Evolutionary conservation across 2,888 invertebrate genomes (phyloP).

Genomic region (Gandaritis pyraliata): DNA sequence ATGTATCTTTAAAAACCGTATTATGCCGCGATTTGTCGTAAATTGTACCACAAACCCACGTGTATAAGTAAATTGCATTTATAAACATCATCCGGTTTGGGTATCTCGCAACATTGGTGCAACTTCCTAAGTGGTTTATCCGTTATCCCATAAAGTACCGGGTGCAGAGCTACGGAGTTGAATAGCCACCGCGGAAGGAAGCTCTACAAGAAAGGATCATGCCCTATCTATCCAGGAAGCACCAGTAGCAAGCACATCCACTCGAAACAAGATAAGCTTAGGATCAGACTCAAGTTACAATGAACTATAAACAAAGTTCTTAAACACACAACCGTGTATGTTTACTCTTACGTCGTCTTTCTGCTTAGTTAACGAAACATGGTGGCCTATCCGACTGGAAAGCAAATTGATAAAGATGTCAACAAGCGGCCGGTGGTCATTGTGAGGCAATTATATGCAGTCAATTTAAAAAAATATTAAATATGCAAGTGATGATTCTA

Average conservation of each 20-base stretch:
- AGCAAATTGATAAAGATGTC: constrained; percentile 44
- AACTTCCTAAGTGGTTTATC: constrained; percentile 74
- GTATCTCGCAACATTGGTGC: constrained; percentile 51
- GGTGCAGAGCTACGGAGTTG: constrained; percentile 42
- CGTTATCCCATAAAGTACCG: constrained; percentile 58
- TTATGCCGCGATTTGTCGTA: constrained; percentile 31
- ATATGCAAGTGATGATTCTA: constrained; percentile 2
- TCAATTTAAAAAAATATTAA: constrained; percentile 24
- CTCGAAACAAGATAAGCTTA: constrained; percentile 66
- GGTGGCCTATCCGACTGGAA: constrained; percentile 59
- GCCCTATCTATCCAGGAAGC: constrained; percentile 77
- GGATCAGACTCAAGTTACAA: constrained; percentile 65
- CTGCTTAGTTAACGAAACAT: constrained; percentile 42
- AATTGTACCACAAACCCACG: constrained; percentile 43
- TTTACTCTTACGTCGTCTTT: constrained; percentile 32
- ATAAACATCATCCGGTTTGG: constrained; percentile 40
- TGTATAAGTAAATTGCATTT: constrained; percentile 36
- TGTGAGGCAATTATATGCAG: constrained; percentile 43
- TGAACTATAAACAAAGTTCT: constrained; percentile 54
- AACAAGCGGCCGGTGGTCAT: constrained; percentile 40
- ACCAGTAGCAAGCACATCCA: constrained; percentile 60
- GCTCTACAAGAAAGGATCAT: constrained; percentile 70
- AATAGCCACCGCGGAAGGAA: constrained; percentile 72
- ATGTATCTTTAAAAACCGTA: constrained; percentile 40
- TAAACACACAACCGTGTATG: constrained; percentile 31